These are phyloP conservation scores for Petrocephalus schoutedeni DNA, from an alignment of 2,797 vertebrate species.

Conservation along the genomic window DNA sequence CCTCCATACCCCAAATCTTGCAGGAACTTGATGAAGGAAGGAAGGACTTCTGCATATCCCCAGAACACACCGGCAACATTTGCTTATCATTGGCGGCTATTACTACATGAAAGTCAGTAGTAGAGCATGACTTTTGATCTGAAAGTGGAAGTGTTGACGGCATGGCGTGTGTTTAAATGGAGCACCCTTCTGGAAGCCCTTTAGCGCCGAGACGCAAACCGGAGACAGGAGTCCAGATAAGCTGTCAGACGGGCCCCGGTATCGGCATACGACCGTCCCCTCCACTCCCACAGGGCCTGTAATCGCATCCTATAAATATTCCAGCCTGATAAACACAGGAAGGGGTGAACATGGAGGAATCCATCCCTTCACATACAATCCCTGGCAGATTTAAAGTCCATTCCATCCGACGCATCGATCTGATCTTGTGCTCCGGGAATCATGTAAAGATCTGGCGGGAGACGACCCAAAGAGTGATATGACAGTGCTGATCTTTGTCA, in stretches of 20 bases:
- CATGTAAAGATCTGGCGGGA: slow-evolving; percentile 16
- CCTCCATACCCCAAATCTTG: neutral
- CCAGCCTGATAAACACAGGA: slow-evolving; percentile 53
- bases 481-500: slow-evolving; percentile 19
- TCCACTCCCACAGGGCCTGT: slow-evolving; percentile 30
- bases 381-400: slow-evolving; percentile 50
- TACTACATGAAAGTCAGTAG: slow-evolving; percentile 25
- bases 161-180: slow-evolving; percentile 15
- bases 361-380: slow-evolving; percentile 58
- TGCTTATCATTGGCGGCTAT: neutral
- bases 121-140: slow-evolving; percentile 43
- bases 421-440: slow-evolving; percentile 36
- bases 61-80: neutral
- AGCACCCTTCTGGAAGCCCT: slow-evolving; percentile 9
- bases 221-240: slow-evolving; percentile 13
- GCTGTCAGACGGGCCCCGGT: slow-evolving; percentile 32
- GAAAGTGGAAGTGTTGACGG: slow-evolving; percentile 34
- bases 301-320: slow-evolving; percentile 58
- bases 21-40: neutral
- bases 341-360: slow-evolving; percentile 53
- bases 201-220: neutral
- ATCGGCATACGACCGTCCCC: slow-evolving; percentile 27
- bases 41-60: neutral
- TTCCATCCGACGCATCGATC: slow-evolving; percentile 38
- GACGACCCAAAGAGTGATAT: slow-evolving; percentile 2